Evolutionary conservation across 2,888 invertebrate genomes (phyloP).

Genomic region (Drosophila anomalata): DNA sequence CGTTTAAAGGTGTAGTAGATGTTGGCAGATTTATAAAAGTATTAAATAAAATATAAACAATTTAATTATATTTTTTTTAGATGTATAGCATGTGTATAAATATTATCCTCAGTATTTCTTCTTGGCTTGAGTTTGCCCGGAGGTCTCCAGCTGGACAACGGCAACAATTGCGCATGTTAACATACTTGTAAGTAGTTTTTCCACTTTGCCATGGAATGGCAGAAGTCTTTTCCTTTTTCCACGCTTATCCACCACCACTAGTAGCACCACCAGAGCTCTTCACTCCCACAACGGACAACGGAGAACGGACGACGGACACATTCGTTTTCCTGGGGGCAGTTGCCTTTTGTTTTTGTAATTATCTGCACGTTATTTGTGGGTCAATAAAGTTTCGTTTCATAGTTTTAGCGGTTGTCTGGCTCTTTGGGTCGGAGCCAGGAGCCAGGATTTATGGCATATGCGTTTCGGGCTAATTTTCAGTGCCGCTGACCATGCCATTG

Average conservation of each 20-base stretch:
- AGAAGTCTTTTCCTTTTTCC: slow-evolving; percentile 40
- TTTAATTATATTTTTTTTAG: background rate
- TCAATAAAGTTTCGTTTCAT: slow-evolving; percentile 78
- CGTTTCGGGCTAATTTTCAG: slow-evolving; percentile 62
- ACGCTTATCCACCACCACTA: slow-evolving; percentile 2
- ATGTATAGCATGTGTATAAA: background rate
- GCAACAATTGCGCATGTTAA: slow-evolving; percentile 75
- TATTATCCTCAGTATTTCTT: background rate
- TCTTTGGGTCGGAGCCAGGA: slow-evolving; percentile 12
- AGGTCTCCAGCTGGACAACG: slow-evolving; percentile 56
- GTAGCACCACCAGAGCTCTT: slow-evolving; percentile 6
- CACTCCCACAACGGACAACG: slow-evolving; percentile 1
- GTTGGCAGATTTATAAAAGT: too few species aligned
- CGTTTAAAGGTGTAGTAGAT: too few species aligned
- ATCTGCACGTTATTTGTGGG: slow-evolving; percentile 79
- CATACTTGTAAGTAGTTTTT: slow-evolving; percentile 79
- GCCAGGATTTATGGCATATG: slow-evolving; percentile 63
- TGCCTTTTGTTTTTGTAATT: slow-evolving; percentile 74
- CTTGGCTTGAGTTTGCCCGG: slow-evolving; percentile 46
- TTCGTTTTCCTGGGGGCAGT: slow-evolving; percentile 64
- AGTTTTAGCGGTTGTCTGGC: slow-evolving; percentile 61
- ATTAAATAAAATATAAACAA: background rate
- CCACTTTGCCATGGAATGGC: slow-evolving; percentile 61
- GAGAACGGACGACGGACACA: slow-evolving; percentile 47
- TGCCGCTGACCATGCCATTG: slow-evolving; percentile 66